Evolutionary conservation across 53 echinoderm and acorn worm species (phyloP).

Genomic region (Zoroaster sp.): DNA sequence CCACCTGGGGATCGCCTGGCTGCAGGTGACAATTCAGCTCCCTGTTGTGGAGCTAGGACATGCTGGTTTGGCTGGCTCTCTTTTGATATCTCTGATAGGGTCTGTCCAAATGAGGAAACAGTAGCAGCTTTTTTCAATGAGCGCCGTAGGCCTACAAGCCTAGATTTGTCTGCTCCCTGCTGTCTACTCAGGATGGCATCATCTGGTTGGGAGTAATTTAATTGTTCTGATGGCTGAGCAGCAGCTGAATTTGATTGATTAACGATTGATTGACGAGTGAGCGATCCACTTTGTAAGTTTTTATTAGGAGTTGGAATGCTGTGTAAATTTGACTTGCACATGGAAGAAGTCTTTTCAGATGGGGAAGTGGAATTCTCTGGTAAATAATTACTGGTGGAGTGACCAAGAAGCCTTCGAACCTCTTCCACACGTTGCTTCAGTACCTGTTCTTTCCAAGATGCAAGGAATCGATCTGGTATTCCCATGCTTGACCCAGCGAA

Average conservation of each 20-base stretch:
- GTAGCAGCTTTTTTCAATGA: slow-evolving; percentile 65
- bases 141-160: slow-evolving; percentile 19
- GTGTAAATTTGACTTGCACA: not conserved
- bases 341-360: slow-evolving; percentile 5
- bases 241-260: not conserved
- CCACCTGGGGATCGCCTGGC: slow-evolving; percentile 24
- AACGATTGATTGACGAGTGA: not conserved
- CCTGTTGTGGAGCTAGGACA: not conserved
- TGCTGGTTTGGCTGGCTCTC: slow-evolving; percentile 12
- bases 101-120: slow-evolving; percentile 51
- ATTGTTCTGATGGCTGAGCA: not conserved
- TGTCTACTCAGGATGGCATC: slow-evolving; percentile 36
- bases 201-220: not conserved
- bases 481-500: slow-evolving; percentile 85
- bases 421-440: slow-evolving; percentile 69
- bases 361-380: slow-evolving; percentile 10
- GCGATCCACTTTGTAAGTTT: not conserved
- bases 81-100: slow-evolving; percentile 29
- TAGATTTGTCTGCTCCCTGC: slow-evolving; percentile 32
- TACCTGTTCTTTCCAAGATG: slow-evolving; percentile 80
- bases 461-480: slow-evolving; percentile 88
- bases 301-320: not conserved
- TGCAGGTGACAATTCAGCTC: not conserved
- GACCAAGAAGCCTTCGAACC: slow-evolving; percentile 65
- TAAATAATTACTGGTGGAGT: not conserved